Evolutionary conservation across 2,113 vertebrate genomes (phyloP).

Genomic region (Phasianus colchicus): DNA sequence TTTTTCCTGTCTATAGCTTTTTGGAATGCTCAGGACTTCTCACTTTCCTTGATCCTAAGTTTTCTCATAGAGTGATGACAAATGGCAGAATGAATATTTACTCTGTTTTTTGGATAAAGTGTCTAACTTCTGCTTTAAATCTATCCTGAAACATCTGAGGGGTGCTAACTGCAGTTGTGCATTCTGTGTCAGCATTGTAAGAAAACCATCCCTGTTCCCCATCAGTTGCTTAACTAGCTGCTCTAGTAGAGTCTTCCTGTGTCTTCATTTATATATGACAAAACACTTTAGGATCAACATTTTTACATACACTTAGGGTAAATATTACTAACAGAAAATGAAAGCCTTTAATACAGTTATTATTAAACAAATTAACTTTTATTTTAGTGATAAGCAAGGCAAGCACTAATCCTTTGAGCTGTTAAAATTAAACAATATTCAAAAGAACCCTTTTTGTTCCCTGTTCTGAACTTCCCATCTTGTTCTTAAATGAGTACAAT

Average conservation of each 20-base stretch:
- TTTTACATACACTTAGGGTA: background rate
- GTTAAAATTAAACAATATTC: constrained; percentile 32
- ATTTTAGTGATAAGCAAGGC: background rate
- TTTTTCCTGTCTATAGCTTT: background rate
- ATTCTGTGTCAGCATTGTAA: background rate
- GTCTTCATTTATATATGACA: background rate
- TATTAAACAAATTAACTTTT: background rate
- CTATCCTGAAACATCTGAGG: background rate
- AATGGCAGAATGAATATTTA: background rate
- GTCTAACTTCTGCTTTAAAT: background rate
- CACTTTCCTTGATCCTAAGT: background rate
- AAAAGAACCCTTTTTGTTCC: background rate
- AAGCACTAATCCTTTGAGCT: background rate
- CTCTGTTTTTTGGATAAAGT: background rate
- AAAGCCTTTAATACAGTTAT: background rate
- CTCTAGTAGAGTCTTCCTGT: background rate
- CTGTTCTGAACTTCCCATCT: background rate
- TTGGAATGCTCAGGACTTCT: background rate
- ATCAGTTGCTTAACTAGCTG: background rate
- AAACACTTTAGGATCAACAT: background rate
- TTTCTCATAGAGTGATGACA: background rate
- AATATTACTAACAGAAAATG: background rate
- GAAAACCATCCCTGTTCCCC: background rate
- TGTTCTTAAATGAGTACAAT: background rate
- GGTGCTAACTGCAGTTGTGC: background rate